Evolutionary conservation across 2,797 vertebrate genomes (phyloP).

Genomic region (Urosaurus nigricauda): DNA sequence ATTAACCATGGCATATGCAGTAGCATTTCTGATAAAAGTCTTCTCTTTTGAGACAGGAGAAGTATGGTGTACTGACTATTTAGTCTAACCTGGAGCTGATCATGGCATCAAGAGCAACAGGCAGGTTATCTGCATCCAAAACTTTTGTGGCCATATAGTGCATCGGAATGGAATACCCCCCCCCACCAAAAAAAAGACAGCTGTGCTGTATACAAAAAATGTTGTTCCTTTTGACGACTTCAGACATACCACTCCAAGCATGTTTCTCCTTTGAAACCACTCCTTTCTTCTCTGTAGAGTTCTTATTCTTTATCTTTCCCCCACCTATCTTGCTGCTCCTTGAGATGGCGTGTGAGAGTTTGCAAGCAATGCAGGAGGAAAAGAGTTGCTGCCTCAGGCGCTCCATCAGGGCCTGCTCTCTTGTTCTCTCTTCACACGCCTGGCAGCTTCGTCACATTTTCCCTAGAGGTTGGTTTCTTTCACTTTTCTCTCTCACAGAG

Average conservation of each 20-base stretch:
- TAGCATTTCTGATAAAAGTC: too few relatives aligned
- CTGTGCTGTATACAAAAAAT: background rate
- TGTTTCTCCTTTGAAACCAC: conserved; percentile 35
- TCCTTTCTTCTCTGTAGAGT: conserved; percentile 9
- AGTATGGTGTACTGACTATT: background rate
- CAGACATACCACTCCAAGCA: background rate
- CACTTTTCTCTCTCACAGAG: background rate
- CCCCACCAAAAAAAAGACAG: background rate
- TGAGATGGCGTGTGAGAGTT: background rate
- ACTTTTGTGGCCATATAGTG: background rate
- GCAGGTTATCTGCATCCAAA: background rate
- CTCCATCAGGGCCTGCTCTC: background rate
- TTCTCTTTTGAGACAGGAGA: background rate
- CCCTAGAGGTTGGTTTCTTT: conserved; percentile 31
- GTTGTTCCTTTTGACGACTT: conserved; percentile 9
- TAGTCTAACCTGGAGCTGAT: background rate
- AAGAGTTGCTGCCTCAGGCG: accelerated
- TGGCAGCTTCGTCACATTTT: accelerated
- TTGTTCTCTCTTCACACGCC: conserved; percentile 25
- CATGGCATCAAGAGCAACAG: background rate
- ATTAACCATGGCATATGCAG: background rate
- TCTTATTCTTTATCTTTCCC: conserved; percentile 12
- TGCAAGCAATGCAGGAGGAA: background rate
- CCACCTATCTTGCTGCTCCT: background rate
- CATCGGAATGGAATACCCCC: background rate